Conservation (phyloP, 1,140 invertebrate genomes). For the Lutraria rhynchaena region DNA sequence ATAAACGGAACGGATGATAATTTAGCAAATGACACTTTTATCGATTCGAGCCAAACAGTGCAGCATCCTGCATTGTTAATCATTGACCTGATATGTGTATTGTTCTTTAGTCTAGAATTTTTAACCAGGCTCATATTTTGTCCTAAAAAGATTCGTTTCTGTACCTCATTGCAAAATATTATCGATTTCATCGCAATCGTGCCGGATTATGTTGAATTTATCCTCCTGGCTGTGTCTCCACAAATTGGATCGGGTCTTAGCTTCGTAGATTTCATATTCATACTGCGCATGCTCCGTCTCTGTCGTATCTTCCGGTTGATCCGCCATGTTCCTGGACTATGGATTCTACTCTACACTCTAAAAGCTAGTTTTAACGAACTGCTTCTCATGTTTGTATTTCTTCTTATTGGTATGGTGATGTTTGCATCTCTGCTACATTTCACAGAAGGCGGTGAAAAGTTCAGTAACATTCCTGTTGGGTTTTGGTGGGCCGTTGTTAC, state of each 20-base stretch:
- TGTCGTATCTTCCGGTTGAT: constrained; percentile 99
- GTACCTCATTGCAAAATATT: constrained; percentile 77
- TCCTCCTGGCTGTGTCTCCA: constrained; percentile 71
- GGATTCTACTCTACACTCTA: constrained; percentile 98
- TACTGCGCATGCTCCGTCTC: constrained; percentile 99
- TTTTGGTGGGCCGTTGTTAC: constrained; percentile 99
- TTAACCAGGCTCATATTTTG: constrained; percentile 75
- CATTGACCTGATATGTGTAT: constrained; percentile 76
- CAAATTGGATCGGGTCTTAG: constrained; percentile 64
- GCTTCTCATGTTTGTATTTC: constrained; percentile 88
- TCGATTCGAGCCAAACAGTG: constrained; percentile 28
- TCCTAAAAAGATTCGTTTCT: constrained; percentile 77
- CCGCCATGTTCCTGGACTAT: constrained; percentile 98
- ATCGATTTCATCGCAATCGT: constrained; percentile 79
- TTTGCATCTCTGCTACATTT: constrained; percentile 79
- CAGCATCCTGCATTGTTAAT: constrained; percentile 75
- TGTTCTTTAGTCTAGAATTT: constrained; percentile 80
- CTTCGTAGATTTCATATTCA: constrained; percentile 82
- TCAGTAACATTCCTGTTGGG: constrained; percentile 97
- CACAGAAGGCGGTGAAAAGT: constrained; percentile 85
- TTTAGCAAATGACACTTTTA: not conserved
- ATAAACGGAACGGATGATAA: not conserved
- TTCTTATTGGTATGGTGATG: constrained; percentile 79
- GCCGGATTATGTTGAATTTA: constrained; percentile 76
- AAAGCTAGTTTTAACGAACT: constrained; percentile 99